Base-by-base conservation (phyloP, 2,888 invertebrate species). In the Phyllotreta cruciferae region DNA sequence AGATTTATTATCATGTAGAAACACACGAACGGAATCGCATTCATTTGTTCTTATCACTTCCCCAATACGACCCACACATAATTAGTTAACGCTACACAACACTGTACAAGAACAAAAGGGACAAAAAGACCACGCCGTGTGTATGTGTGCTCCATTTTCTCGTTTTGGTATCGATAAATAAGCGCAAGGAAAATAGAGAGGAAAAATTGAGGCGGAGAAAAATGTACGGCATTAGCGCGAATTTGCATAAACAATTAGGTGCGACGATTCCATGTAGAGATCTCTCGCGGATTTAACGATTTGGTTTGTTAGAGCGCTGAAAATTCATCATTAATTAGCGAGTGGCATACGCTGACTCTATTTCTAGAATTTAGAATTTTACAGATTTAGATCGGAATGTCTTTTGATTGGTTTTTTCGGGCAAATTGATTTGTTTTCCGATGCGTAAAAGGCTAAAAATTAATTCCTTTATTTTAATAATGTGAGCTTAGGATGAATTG, bases 51-150 rank as follows among this genome's bases (percentile, higher is more conserved):
- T 58, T 50, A 58, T 57, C 57, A 49, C 49, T 49, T 57, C 39
- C 47, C 56, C 56, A 38, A 57, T 57, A 49, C 58, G 24, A 58
- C 58, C 58, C 58, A 58, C 58, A 50, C 58, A 36, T 58, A 58
- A 58, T 58, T 58, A 58, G 58, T 58, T 50, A 47, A 73, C 70
- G 60, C 52, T 60, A 52, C 52, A 38, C 52, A 52, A 52, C 49
- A 35, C 37, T 13, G 7, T 37, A 52, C 38, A 52, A 52, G 13
- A 52, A 52, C 52, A 52, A 52, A 50, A 52, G 41, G 34, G 52
- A 37, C 49, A 57, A 49, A 56, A 37, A 56, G 36, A 56, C 36
- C 37, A 56, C 45, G 56, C 37, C 24, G 24, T 54, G 35, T 44
- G 55, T 38, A 35, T 39, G 57, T 58, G 58, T 13, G 58, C 42